Evolutionary conservation across 1,140 invertebrate species (phyloP).

Genomic region (Saxidomus purpurata): DNA sequence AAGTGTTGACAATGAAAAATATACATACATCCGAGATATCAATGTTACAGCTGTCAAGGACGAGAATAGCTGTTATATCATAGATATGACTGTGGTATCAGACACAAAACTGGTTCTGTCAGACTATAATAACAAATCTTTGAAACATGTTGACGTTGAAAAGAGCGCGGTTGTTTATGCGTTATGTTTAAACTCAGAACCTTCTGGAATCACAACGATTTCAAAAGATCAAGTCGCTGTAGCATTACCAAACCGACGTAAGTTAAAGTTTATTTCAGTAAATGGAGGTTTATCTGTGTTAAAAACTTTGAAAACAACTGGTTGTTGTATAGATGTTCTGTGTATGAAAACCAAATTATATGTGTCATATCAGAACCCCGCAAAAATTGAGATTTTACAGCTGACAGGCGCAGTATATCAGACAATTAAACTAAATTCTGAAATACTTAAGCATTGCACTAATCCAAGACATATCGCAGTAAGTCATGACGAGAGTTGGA

Average conservation of each 20-base stretch:
- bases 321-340: neutral
- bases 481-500: neutral
- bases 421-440: neutral
- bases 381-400: neutral
- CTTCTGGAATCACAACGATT: neutral
- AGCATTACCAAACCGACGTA: neutral
- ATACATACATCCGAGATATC: neutral
- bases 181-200: neutral
- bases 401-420: neutral
- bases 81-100: neutral
- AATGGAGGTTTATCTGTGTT: neutral
- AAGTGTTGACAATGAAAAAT: neutral
- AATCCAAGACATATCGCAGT: neutral
- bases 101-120: neutral
- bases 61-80: neutral
- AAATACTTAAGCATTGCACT: neutral
- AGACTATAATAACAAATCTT: neutral
- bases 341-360: neutral
- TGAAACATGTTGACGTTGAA: neutral
- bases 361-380: neutral
- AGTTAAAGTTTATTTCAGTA: neutral
- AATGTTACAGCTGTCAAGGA: neutral
- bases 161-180: neutral
- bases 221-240: neutral
- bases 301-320: neutral